Conservation (phyloP, 2,797 vertebrate species). For the Neoniphon sammara region DNA sequence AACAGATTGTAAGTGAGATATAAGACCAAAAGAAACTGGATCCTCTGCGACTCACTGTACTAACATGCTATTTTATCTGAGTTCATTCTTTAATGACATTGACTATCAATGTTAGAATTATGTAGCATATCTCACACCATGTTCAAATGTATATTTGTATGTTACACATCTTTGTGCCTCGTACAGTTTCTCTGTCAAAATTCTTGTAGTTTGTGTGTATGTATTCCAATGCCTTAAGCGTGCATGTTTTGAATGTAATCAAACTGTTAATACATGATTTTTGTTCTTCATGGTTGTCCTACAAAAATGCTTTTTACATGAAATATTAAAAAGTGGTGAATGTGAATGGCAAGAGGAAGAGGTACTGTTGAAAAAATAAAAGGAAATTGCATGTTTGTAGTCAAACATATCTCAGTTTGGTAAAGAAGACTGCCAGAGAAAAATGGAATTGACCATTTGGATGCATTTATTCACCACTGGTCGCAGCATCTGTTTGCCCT, state of each 20-base stretch:
- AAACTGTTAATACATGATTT: conserved; percentile 30
- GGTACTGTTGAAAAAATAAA: neutral
- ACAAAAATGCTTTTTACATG: neutral
- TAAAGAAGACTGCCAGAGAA: neutral
- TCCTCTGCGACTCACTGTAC: conserved; percentile 27
- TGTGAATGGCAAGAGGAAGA: neutral
- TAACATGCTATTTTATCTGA: conserved; percentile 28
- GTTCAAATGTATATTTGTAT: conserved; percentile 21
- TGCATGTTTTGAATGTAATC: conserved; percentile 57
- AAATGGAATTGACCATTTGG: too few relatives aligned
- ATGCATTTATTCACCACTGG: neutral
- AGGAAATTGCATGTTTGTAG: neutral
- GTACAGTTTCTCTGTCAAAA: conserved; percentile 9
- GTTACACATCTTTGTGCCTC: conserved; percentile 35
- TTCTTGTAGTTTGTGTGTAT: neutral
- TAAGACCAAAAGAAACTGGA: neutral
- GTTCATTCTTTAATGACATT: conserved; percentile 2
- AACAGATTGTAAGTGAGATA: neutral
- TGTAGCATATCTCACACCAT: conserved; percentile 43
- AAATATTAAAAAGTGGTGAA: neutral
- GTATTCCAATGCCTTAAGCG: conserved; percentile 63
- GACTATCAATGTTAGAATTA: conserved; percentile 17
- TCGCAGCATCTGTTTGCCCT: neutral
- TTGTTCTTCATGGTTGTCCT: conserved; percentile 16
- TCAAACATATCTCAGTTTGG: neutral